These are phyloP conservation scores for Nesogale talazaci DNA, from an alignment of 2,113 vertebrate species.

Conservation along the genomic window DNA sequence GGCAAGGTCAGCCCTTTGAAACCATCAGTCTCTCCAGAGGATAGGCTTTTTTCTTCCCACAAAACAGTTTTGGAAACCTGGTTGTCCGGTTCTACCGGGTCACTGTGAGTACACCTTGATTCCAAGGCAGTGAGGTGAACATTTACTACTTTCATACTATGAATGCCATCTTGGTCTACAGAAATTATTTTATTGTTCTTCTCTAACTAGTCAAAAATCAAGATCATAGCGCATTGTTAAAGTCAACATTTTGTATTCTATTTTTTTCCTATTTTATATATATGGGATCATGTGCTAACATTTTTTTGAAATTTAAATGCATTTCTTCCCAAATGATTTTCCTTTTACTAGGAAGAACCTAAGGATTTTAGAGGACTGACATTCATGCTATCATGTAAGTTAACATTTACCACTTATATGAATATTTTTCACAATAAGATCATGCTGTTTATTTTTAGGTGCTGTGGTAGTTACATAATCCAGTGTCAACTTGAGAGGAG, in stretches of 20 bases:
- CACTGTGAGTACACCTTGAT: no score
- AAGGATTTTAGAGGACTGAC: neutral
- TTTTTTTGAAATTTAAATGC: neutral
- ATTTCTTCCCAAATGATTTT: neutral
- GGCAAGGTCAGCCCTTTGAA: no score
- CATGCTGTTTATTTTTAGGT: no score
- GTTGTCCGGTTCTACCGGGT: no score
- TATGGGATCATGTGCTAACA: neutral
- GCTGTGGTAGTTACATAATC: no score
- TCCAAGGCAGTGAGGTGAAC: no score
- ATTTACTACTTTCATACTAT: neutral
- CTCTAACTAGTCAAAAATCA: constrained; percentile 21
- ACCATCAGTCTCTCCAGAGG: no score
- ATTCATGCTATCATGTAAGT: neutral
- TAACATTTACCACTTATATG: neutral
- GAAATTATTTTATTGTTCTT: neutral
- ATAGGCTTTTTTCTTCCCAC: no score
- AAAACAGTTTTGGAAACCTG: no score
- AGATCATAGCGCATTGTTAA: neutral
- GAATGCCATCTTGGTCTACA: neutral
- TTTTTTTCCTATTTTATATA: neutral
- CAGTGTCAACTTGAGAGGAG: no score
- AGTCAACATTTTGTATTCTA: neutral
- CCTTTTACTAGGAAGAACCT: neutral
- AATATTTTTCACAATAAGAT: neutral